Conservation (phyloP, 2,797 vertebrate genomes). For the Tapera naevia region DNA sequence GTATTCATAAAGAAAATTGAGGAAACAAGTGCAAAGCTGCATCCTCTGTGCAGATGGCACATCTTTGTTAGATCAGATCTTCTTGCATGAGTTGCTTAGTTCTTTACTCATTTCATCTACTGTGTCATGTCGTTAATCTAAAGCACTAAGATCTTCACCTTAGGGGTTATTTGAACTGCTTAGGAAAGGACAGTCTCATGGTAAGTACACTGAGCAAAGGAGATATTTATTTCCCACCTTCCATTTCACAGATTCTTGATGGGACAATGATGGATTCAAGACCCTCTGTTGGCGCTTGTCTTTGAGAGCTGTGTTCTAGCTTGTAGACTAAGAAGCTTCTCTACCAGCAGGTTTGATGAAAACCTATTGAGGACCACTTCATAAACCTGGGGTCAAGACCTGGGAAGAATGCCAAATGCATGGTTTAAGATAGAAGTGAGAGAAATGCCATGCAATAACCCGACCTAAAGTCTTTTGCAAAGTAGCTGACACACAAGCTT, state of each 20-base stretch:
- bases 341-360: neutral
- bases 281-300: accelerated
- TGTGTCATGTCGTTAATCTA: neutral
- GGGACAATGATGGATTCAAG: neutral
- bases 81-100: neutral
- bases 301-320: neutral
- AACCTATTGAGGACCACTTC: neutral
- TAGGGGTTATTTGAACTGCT: neutral
- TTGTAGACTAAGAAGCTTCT: neutral
- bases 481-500: neutral
- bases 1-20: neutral
- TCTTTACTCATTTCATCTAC: neutral
- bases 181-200: neutral
- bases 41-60: neutral
- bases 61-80: neutral
- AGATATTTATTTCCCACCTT: neutral
- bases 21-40: neutral
- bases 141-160: neutral
- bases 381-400: neutral
- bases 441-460: neutral
- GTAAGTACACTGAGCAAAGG: neutral
- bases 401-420: accelerated
- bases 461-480: neutral
- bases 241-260: neutral
- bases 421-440: neutral